Base-by-base conservation (phyloP, 2,888 invertebrate species). In the Drosophila nigricruria region DNA sequence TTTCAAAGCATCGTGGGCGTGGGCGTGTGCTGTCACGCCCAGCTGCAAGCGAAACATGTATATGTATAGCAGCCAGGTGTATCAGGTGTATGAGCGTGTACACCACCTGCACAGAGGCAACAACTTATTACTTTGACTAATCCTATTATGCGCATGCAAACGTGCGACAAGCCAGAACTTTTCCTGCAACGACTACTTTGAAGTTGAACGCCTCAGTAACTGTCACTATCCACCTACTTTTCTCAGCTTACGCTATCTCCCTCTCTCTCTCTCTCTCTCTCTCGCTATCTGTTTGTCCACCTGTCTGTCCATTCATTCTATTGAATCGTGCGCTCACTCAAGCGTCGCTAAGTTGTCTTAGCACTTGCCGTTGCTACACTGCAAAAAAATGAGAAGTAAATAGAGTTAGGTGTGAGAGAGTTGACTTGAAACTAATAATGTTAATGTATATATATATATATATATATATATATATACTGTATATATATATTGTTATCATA, bases 111-210 rank as follows among this genome's bases (percentile, higher is more conserved):
- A 74, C 53, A 70, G 52, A 30, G 70, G 67, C 69, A 86, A 74
- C 81, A 83, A 87, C 84, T 84, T 84, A 84, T 84, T 84, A 84
- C 79, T 89, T 81, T 89, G 77, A 81, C 87, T 84, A 84, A 84
- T 84, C 89, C 89, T 84, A 84, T 84, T 84, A 84, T 84, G 89
- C 87, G 84, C 84, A 83, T 79, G 81, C 89, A 89, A 84, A 83
- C 83, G 83, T 83, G 88, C 80, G 83, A 82, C 85, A 79, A 82
- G 77, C 70, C 54, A 63, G 71, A 85, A 81, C 79, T 82, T 86
- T 88, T 70, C 63, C 81, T 71, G 74, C 79, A 81, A 3, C 47
- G 5, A 84, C 84, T 84, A 88, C 83, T 84, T 86, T 89, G 87
- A 83, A 89, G 89, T 88, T 87, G 68, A 61, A 68, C 65, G 79